These are phyloP conservation scores for Blomia tropicalis DNA, from an alignment of 2,888 invertebrate genomes.

Conservation along the genomic window DNA sequence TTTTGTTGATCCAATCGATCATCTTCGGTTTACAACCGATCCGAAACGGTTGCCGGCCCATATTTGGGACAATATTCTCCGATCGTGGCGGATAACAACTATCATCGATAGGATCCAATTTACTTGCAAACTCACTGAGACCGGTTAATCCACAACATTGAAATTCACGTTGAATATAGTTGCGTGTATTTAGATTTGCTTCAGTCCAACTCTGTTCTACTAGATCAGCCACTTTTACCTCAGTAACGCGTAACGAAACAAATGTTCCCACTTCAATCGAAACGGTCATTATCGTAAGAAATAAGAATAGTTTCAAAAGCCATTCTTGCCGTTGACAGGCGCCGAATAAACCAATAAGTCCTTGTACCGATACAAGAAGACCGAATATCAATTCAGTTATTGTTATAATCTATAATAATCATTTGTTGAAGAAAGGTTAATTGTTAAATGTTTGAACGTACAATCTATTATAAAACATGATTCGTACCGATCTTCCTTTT, in stretches of 20 bases:
- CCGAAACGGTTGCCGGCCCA: not conserved
- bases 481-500: not conserved
- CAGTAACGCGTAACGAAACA: constrained; percentile 33
- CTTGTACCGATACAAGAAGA: not conserved
- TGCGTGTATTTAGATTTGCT: constrained; percentile 35
- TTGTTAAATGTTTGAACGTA: not conserved
- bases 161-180: constrained; percentile 34
- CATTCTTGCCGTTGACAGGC: constrained; percentile 29
- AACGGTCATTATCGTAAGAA: constrained; percentile 34
- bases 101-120: constrained; percentile 35
- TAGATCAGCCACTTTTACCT: constrained; percentile 32
- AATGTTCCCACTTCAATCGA: constrained; percentile 35
- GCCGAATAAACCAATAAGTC: constrained; percentile 29
- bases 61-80: not conserved
- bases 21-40: constrained; percentile 34
- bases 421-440: not conserved
- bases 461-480: not conserved
- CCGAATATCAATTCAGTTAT: constrained; percentile 1
- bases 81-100: constrained; percentile 33
- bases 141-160: constrained; percentile 36
- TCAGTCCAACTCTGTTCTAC: constrained; percentile 35
- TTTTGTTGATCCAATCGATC: constrained; percentile 33
- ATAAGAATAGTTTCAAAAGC: constrained; percentile 33
- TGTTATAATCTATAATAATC: not conserved
- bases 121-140: constrained; percentile 36